A percentile compares a stretch with the other conserved stretches of the same genome.
Conservation (phyloP, 2,888 invertebrate species). For the Homarus gammarus region DNA sequence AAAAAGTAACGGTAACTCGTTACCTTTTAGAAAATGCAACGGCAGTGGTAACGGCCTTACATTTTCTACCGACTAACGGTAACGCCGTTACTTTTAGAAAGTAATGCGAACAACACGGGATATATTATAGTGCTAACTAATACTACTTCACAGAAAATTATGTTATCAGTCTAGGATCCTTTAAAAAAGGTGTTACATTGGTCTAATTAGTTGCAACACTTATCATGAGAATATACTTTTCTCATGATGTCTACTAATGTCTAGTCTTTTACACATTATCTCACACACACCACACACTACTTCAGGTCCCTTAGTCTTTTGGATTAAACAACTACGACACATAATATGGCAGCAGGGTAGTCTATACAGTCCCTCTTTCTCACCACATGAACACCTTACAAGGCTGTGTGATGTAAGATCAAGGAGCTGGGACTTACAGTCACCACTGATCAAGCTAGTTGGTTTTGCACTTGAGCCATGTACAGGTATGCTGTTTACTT, state of each 20-base stretch:
- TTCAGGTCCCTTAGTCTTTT: conserved; percentile 1
- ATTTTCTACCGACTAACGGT: too few species aligned
- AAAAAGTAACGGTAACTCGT: too few species aligned
- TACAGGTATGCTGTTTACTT: conserved; percentile 17
- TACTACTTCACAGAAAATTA: too few species aligned
- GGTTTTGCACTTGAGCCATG: conserved; percentile 35
- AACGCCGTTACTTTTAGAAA: too few species aligned
- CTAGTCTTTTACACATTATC: conserved; percentile 30
- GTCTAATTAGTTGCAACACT: too few species aligned
- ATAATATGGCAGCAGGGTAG: conserved; percentile 44
- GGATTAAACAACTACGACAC: conserved; percentile 50
- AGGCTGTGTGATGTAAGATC: not conserved
- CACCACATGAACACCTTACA: conserved; percentile 50
- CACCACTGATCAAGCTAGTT: conserved; percentile 43
- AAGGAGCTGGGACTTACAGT: conserved; percentile 7
- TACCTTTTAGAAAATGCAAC: too few species aligned
- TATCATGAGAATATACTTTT: conserved; percentile 58
- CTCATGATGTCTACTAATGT: conserved; percentile 43
- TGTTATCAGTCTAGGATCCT: too few species aligned
- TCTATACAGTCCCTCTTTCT: conserved; percentile 36
- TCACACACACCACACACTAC: conserved; percentile 35
- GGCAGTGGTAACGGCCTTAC: too few species aligned
- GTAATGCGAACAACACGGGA: too few species aligned
- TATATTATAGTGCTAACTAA: too few species aligned
- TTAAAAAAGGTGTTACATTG: too few species aligned